Evolutionary conservation across 1,140 invertebrate species (phyloP).

Genomic region (Drosophila simulans): DNA sequence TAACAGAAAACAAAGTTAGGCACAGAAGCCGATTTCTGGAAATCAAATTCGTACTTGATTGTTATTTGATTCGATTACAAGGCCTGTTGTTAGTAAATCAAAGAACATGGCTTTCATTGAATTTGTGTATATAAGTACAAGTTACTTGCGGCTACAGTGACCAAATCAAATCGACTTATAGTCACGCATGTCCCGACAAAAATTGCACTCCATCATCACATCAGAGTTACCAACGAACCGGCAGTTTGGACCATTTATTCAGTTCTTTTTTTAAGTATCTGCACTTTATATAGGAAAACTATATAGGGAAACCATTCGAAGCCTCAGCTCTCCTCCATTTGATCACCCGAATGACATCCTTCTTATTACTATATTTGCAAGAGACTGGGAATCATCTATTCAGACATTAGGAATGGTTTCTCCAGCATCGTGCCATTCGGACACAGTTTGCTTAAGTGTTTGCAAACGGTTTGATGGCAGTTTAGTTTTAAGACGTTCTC

Average conservation of each 20-base stretch:
- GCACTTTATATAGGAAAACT: no score
- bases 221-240: no score
- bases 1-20: neutral
- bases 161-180: constrained; percentile 2
- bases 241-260: no score
- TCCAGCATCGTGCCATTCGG: neutral
- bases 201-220: neutral
- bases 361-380: no score
- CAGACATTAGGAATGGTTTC: no score
- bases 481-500: constrained; percentile 31
- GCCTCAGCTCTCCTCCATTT: no score
- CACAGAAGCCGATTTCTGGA: neutral
- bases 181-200: neutral
- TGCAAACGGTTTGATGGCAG: neutral
- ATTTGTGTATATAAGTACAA: constrained; percentile 1
- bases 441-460: neutral
- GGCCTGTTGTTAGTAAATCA: neutral
- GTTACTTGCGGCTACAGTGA: neutral
- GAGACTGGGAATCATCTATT: no score
- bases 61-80: constrained; percentile 65
- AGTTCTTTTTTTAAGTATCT: no score
- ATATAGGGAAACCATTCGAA: no score
- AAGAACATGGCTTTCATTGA: neutral
- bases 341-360: no score
- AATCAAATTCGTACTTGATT: constrained; percentile 15